Conservation (phyloP, 2,888 invertebrate species). For the Drosophila paranaensis region DNA sequence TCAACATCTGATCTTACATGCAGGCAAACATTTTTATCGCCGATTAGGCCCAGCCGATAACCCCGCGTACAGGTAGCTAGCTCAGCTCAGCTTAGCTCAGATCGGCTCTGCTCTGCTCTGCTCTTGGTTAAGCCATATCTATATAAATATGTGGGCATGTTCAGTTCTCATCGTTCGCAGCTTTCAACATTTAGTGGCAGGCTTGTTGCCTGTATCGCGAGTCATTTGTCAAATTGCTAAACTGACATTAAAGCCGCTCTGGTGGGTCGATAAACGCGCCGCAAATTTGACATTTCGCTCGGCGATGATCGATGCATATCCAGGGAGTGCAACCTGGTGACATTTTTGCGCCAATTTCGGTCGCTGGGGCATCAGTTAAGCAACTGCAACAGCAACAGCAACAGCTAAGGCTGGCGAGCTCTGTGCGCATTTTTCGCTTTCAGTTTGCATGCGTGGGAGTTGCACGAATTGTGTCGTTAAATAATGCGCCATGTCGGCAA, state of each 20-base stretch:
- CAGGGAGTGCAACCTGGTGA: conserved; percentile 67
- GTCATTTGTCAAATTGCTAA: conserved; percentile 79
- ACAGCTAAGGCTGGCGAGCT: conserved; percentile 36
- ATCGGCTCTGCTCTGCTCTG: too few species aligned
- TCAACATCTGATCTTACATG: conserved; percentile 68
- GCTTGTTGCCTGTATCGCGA: conserved; percentile 56
- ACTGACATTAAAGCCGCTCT: conserved; percentile 76
- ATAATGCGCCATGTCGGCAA: conserved; percentile 73
- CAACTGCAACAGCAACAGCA: conserved; percentile 30
- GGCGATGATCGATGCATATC: conserved; percentile 73
- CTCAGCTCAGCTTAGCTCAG: background rate
- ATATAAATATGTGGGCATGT: conserved; percentile 1
- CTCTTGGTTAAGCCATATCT: background rate
- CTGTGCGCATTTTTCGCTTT: conserved; percentile 77
- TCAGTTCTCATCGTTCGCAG: conserved; percentile 47
- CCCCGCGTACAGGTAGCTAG: conserved; percentile 42
- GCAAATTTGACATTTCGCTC: conserved; percentile 71
- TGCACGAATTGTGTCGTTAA: conserved; percentile 81
- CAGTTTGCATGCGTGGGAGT: conserved; percentile 81
- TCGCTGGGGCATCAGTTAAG: conserved; percentile 80
- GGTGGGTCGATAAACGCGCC: conserved; percentile 70
- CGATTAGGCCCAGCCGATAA: conserved; percentile 60
- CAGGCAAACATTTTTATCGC: conserved; percentile 68
- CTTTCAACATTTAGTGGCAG: conserved; percentile 55
- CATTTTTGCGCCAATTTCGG: conserved; percentile 78